These are phyloP conservation scores for Myocastor coypus DNA, from an alignment of 2,113 vertebrate species.

Conservation along the genomic window DNA sequence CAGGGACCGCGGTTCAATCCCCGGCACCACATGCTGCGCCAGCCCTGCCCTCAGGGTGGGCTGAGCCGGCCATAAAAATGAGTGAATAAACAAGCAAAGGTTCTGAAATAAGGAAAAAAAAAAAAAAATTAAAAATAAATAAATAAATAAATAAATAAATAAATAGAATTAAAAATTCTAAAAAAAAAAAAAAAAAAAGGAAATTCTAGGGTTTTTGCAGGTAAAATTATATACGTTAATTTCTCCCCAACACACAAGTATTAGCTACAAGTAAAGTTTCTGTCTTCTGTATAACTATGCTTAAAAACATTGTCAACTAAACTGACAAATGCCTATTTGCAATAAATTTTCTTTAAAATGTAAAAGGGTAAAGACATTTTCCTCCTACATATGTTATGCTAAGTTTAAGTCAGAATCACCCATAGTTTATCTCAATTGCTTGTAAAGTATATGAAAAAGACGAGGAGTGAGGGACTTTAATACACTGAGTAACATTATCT, in stretches of 20 bases:
- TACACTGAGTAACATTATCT: neutral
- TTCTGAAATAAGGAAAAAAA: too few relatives aligned
- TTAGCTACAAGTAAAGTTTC: conserved; percentile 55
- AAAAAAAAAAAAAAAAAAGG: too few relatives aligned
- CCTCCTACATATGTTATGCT: conserved; percentile 44
- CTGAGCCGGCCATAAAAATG: too few relatives aligned
- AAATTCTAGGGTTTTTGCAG: too few relatives aligned
- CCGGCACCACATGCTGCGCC: too few relatives aligned
- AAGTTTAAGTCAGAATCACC: conserved; percentile 59
- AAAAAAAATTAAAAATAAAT: too few relatives aligned
- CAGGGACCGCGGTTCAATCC: too few relatives aligned
- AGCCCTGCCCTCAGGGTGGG: too few relatives aligned
- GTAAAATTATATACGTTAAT: neutral
- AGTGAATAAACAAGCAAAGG: too few relatives aligned
- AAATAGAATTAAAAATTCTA: too few relatives aligned
- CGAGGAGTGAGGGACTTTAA: neutral
- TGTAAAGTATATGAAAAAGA: neutral
- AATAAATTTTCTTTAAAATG: conserved; percentile 66
- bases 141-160: too few relatives aligned
- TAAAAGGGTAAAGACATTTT: conserved; percentile 51
- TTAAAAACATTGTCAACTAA: conserved; percentile 55
- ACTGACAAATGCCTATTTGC: neutral
- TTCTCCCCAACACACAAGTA: conserved; percentile 13
- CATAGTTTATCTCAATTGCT: conserved; percentile 28
- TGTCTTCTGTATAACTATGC: conserved; percentile 4